These are phyloP conservation scores for human DNA, from an alignment of 2,113 vertebrate genomes.

Conservation along the genomic window GRCh38 chr6:167863501-167864000, in stretches of 20 bases:
- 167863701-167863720: rapidly evolving
- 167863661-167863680: neutral
- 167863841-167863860: neutral
- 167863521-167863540: neutral
- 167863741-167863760: neutral
- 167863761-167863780: neutral
- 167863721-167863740: rapidly evolving
- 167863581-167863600: neutral
- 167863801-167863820: neutral
- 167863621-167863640: neutral
- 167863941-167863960: too few species aligned
- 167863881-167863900: too few species aligned
- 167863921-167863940: too few species aligned
- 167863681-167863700: too few species aligned
- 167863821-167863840: neutral
- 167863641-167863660: rapidly evolving
- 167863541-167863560: neutral
- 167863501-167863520: neutral
- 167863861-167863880: neutral
- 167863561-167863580: neutral
- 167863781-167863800: neutral
- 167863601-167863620: rapidly evolving
- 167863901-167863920: too few species aligned
- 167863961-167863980: neutral
- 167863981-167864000: neutral